Percentiles rank a stretch among this genome's conserved stretches.
These are phyloP conservation scores for Cyclura pinguis DNA, from an alignment of 2,797 vertebrate species.

Conservation along the genomic window DNA sequence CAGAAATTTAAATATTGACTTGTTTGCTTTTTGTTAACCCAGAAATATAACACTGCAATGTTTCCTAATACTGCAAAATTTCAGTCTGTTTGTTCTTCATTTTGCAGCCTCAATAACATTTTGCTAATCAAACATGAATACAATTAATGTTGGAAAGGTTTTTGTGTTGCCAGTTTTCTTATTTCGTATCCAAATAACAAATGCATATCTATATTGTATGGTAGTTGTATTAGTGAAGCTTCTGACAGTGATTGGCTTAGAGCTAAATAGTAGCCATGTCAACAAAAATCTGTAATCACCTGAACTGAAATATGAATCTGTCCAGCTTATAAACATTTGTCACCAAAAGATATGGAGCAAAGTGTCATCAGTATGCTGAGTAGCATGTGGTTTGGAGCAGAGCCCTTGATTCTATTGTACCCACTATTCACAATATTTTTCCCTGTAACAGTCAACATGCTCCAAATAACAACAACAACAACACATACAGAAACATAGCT, in stretches of 20 bases:
- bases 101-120: constrained; percentile 54
- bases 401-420: too few species aligned
- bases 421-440: too few species aligned
- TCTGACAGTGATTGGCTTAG: neutral
- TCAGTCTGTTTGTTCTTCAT: constrained; percentile 56
- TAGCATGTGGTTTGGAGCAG: too few species aligned
- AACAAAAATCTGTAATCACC: neutral
- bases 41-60: constrained; percentile 44
- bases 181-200: constrained; percentile 46
- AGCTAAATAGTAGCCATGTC: neutral
- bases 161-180: constrained; percentile 43
- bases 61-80: constrained; percentile 56
- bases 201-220: constrained; percentile 18
- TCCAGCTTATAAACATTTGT: neutral
- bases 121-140: constrained; percentile 39
- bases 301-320: neutral
- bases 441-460: too few species aligned
- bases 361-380: too few species aligned
- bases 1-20: constrained; percentile 62
- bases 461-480: too few species aligned
- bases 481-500: too few species aligned
- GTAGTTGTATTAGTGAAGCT: neutral
- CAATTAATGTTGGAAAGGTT: constrained; percentile 56
- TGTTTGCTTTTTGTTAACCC: constrained; percentile 54
- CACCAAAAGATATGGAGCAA: too few species aligned